Percentiles rank a stretch among this genome's conserved stretches.
These are phyloP conservation scores for Augochlora pura DNA, from an alignment of 1,140 invertebrate species.

Conservation along the genomic window DNA sequence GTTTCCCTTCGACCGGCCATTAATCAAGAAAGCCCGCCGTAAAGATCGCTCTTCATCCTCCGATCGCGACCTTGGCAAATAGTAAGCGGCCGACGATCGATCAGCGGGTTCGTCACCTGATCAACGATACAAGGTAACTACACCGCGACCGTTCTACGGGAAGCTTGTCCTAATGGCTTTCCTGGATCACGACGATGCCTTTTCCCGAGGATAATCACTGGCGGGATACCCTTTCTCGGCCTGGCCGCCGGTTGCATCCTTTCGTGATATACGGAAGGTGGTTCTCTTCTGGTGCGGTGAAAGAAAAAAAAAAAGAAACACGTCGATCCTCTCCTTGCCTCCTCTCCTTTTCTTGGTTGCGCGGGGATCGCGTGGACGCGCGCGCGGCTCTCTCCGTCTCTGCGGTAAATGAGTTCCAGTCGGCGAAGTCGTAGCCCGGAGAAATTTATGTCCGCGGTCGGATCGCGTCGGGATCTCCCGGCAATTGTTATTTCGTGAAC, in stretches of 20 bases:
- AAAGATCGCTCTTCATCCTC: conserved; percentile 35
- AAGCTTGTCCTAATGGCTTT: conserved; percentile 18
- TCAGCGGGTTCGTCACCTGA: conserved; percentile 44
- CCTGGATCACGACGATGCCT: not conserved
- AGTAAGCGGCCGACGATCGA: conserved; percentile 28
- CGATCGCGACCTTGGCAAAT: conserved; percentile 38
- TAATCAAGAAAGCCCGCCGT: conserved; percentile 33
- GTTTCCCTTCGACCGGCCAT: conserved; percentile 4
- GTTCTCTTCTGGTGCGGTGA: not conserved
- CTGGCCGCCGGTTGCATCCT: not conserved
- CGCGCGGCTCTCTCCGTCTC: too few relatives aligned
- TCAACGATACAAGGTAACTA: conserved; percentile 13
- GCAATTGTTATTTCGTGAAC: conserved; percentile 23
- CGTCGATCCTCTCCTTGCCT: too few relatives aligned
- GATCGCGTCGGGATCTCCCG: not conserved
- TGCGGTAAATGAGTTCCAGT: too few relatives aligned
- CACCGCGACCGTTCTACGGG: not conserved
- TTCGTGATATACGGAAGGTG: conserved; percentile 34
- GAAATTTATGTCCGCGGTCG: conserved; percentile 29
- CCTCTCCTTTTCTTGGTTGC: too few relatives aligned
- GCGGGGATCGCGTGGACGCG: too few relatives aligned
- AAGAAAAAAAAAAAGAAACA: too few relatives aligned
- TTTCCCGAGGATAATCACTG: conserved; percentile 22
- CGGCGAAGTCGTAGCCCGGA: too few relatives aligned
- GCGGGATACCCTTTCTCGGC: conserved; percentile 29